A percentile compares a stretch with the other conserved stretches of the same genome.
Conservation (phyloP, 1,140 invertebrate genomes). For the Hyphantria cunea region DNA sequence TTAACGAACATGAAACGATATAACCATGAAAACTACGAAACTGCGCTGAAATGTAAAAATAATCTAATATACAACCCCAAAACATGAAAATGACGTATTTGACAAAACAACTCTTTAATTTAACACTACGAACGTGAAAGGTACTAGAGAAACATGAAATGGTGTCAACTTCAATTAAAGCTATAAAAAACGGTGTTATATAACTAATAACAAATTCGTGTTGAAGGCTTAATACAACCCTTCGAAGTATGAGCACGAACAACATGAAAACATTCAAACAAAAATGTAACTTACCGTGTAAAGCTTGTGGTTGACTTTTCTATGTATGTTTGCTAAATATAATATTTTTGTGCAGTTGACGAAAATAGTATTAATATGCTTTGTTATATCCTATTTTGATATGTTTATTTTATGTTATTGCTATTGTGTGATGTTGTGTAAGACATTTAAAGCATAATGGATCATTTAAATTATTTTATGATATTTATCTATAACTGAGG, state of each 20-base stretch:
- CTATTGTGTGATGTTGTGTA: no score
- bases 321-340: not conserved
- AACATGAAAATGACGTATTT: constrained; percentile 12
- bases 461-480: not conserved
- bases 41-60: not conserved
- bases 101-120: constrained; percentile 31
- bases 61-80: constrained; percentile 2
- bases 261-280: constrained; percentile 2
- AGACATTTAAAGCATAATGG: not conserved
- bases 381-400: constrained; percentile 13
- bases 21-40: not conserved
- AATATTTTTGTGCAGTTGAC: not conserved
- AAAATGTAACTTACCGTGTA: constrained; percentile 2
- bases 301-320: constrained; percentile 8
- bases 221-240: constrained; percentile 30
- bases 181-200: constrained; percentile 41
- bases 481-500: no score
- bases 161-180: constrained; percentile 48
- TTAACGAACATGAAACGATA: not conserved
- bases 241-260: constrained; percentile 27
- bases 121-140: constrained; percentile 42
- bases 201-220: constrained; percentile 42
- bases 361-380: constrained; percentile 10
- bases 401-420: constrained; percentile 9
- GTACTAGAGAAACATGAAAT: constrained; percentile 38